phyloP scores from a whole-genome alignment of 2,888 invertebrate genomes.

The Altica lythri region DNA sequence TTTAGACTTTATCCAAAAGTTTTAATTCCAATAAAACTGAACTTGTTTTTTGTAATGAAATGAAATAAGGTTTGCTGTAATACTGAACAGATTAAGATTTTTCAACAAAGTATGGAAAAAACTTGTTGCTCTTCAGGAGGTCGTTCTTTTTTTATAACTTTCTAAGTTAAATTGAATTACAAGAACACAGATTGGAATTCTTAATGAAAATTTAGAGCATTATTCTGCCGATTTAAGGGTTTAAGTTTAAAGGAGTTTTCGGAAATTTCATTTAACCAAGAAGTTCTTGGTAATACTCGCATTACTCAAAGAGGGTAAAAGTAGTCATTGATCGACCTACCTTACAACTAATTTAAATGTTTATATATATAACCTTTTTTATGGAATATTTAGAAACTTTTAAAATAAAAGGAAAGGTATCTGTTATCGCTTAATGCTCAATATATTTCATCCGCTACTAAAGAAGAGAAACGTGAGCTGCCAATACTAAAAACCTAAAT shows the following conservation, averaged over 20 bases:
- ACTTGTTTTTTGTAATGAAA: too few species aligned
- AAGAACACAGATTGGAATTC: constrained; percentile 5
- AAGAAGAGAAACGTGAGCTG: too few species aligned
- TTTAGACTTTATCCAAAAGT: too few species aligned
- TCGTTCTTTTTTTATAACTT: background rate
- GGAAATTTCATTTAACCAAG: constrained; percentile 8
- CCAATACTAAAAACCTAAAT: too few species aligned
- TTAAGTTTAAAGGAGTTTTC: constrained; percentile 5
- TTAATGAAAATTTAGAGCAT: constrained; percentile 8
- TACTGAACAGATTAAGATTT: too few species aligned
- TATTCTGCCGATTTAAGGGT: constrained; percentile 1
- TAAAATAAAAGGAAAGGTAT: too few species aligned
- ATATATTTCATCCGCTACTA: too few species aligned
- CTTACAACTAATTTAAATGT: background rate
- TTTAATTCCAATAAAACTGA: too few species aligned
- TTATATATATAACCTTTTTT: too few species aligned
- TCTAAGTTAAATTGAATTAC: background rate
- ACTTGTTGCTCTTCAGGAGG: background rate
- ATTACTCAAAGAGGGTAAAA: background rate
- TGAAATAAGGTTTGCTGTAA: too few species aligned
- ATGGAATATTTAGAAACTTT: too few species aligned
- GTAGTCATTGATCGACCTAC: constrained; percentile 1
- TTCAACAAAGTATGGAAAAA: background rate
- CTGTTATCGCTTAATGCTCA: too few species aligned
- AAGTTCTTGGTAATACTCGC: constrained; percentile 5